Base-by-base conservation (phyloP, 2,797 vertebrate genomes). In the Ctenopoma kingsleyae region DNA sequence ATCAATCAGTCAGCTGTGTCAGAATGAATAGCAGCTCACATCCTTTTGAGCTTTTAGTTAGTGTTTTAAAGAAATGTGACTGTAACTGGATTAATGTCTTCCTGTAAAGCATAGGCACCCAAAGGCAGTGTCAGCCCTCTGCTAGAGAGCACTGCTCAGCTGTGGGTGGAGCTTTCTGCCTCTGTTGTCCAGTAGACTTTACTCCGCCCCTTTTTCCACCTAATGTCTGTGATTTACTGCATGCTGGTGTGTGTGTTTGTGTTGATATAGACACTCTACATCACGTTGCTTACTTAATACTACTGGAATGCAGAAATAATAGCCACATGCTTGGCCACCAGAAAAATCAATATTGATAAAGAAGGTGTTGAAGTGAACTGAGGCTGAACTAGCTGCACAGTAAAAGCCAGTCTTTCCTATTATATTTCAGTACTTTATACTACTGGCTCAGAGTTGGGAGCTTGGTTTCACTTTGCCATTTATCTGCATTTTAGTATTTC, bases 191-290 rank as follows among this genome's bases (percentile, higher is more conserved):
- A 38, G 25, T 74, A 44, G 40, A 74, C 51, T 49, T 66, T 40
- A 48, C 62, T 65, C 53, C 74, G 38, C 74, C 67, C 67, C 71
- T 79, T 70, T 63, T 50, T 74, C 52, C 48, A 54, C 57, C 41
- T 47, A 40, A 16, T 32, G 23, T 77, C 47, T 77, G 67, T 78
- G 54, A 83, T 83, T 83, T 84, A 79, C 79, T 84, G 84, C 83
- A 81, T 86, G 83, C 65, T 57, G 30, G 57, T 38, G 54, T 77
- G 51, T 72, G 20, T 70, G 5, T 43, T n/a, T 51, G 13, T 67
- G 11, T 19, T 19, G 41, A 57, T 70, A 25, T 38, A 76, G 44
- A 59, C 36, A n/a, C 16, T 32, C 48, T 78, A 62, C 50, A 30
- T 54, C 49, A 47, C 54, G 49, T 66, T 83, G 35, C 48, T 41